Percentiles rank a stretch among this genome's conserved stretches.
These are phyloP conservation scores for Malurus splendens DNA, from an alignment of 2,797 vertebrate genomes.

Conservation along the genomic window DNA sequence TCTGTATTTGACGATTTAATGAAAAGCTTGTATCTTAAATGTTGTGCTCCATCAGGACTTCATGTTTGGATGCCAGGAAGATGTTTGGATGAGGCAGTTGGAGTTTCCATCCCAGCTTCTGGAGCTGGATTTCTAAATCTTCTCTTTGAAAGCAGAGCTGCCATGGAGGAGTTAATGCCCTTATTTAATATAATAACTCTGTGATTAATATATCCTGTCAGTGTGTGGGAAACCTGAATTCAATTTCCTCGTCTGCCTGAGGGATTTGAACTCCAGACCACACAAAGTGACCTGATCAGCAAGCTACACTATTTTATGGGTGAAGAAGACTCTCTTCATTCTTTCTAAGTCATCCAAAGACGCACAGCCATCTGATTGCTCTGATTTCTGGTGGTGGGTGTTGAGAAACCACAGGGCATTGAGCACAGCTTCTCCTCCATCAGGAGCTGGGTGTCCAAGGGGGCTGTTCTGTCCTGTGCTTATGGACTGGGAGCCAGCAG, in stretches of 20 bases:
- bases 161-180: neutral
- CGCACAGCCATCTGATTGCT: accelerated
- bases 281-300: slow-evolving; percentile 35
- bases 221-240: slow-evolving; percentile 44
- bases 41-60: neutral
- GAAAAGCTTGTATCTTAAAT: neutral
- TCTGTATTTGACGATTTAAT: neutral
- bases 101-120: neutral
- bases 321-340: neutral
- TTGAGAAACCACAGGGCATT: neutral
- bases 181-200: slow-evolving; percentile 16
- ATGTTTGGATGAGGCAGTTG: neutral
- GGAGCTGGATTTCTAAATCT: neutral
- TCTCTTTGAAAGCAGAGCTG: neutral
- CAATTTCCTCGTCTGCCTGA: slow-evolving; percentile 29
- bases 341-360: neutral
- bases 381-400: neutral
- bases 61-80: neutral
- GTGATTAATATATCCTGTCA: slow-evolving; percentile 43
- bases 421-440: neutral
- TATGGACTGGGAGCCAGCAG: accelerated
- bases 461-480: neutral
- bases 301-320: neutral
- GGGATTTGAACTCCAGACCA: slow-evolving; percentile 49
- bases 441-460: neutral